These are phyloP conservation scores for Pentamera pediparva DNA, from an alignment of 53 echinoderm and acorn worm genomes.

Conservation along the genomic window DNA sequence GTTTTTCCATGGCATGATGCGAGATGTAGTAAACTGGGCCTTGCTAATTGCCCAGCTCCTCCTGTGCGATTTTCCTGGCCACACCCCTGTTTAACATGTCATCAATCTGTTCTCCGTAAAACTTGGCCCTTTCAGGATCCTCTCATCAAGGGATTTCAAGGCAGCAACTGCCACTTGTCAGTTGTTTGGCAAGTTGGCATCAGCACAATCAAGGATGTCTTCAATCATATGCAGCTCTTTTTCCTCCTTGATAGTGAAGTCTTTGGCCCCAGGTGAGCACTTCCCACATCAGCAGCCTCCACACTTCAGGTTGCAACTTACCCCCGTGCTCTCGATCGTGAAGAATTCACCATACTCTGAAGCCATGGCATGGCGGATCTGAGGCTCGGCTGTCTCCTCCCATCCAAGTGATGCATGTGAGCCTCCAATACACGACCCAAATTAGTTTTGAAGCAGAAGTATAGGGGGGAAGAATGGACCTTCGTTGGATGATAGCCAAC, in stretches of 20 bases:
- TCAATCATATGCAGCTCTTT: constrained; percentile 29
- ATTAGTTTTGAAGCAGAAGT: constrained; percentile 23
- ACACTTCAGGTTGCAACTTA: constrained; percentile 35
- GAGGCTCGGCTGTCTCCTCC: background rate
- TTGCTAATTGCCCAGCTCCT: constrained; percentile 16
- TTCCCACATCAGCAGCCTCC: constrained; percentile 32
- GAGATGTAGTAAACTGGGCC: constrained; percentile 49
- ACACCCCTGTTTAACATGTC: constrained; percentile 37
- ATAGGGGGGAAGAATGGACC: constrained; percentile 8
- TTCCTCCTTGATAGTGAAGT: constrained; percentile 24
- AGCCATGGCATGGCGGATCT: constrained; percentile 20
- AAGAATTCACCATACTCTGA: constrained; percentile 37
- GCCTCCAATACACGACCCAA: constrained; percentile 37
- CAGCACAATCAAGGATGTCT: constrained; percentile 6
- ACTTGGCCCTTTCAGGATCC: background rate
- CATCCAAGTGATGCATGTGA: constrained; percentile 15
- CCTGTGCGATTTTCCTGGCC: constrained; percentile 18
- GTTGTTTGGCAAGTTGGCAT: constrained; percentile 18
- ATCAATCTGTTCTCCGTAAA: constrained; percentile 34
- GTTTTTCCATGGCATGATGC: constrained; percentile 39
- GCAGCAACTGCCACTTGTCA: constrained; percentile 3
- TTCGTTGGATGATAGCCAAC: constrained; percentile 31
- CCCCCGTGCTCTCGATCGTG: constrained; percentile 43
- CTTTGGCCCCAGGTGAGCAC: constrained; percentile 24
- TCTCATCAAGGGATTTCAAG: constrained; percentile 20